Conservation (phyloP, 2,888 invertebrate species). For the Cyrtodaria siliqua region DNA sequence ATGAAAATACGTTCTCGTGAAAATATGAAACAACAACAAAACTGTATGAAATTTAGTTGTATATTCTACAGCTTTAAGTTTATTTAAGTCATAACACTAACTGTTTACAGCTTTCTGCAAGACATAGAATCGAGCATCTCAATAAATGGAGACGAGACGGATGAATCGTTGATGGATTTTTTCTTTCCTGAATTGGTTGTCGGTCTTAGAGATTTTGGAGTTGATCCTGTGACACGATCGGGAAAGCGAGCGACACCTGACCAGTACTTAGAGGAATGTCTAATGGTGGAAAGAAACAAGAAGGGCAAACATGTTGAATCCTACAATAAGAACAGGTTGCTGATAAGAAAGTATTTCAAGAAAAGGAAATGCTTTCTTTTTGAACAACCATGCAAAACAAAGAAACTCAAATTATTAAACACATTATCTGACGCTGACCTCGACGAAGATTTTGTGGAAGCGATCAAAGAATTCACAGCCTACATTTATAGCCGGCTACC, state of each 20-base stretch:
- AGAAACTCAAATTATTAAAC: background rate
- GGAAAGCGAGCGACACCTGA: background rate
- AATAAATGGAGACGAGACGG: background rate
- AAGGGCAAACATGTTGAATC: background rate
- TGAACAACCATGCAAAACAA: constrained; percentile 1
- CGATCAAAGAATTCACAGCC: background rate
- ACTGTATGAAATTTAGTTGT: background rate
- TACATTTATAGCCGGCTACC: constrained; percentile 4
- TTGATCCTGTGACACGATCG: background rate
- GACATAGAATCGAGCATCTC: constrained; percentile 1
- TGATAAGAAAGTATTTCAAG: constrained; percentile 16
- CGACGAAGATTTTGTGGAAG: background rate
- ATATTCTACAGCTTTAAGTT: background rate
- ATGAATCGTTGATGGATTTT: background rate
- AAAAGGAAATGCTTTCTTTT: constrained; percentile 13
- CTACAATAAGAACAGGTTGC: constrained; percentile 3
- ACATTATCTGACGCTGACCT: background rate
- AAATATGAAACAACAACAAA: too few relatives aligned
- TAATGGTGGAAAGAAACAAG: background rate
- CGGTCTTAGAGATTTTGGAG: constrained; percentile 2
- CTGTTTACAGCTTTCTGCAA: constrained; percentile 5
- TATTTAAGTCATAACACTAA: background rate
- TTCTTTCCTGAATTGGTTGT: constrained; percentile 11
- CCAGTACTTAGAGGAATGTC: constrained; percentile 7
- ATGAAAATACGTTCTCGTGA: too few relatives aligned